Evolutionary conservation across 1,140 invertebrate species (phyloP).

Genomic region (Hylyphantes graminicola): DNA sequence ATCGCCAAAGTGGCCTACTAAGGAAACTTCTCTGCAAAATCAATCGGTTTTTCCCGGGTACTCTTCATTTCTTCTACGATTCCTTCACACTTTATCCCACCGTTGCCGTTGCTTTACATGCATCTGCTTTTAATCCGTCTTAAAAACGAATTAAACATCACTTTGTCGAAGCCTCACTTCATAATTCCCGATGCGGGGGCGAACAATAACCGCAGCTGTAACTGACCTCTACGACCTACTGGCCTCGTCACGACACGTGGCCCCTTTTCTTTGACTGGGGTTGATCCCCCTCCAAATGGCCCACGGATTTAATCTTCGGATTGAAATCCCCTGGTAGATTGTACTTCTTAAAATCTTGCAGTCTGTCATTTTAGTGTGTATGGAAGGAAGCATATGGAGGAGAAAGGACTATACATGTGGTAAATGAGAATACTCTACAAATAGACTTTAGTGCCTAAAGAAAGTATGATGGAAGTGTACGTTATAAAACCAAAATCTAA

Average conservation of each 20-base stretch:
- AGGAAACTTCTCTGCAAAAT: too few relatives aligned
- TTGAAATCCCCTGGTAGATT: neutral
- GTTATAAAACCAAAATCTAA: neutral
- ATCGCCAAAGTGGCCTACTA: neutral
- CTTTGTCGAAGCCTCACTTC: neutral
- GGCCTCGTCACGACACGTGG: conserved; percentile 4
- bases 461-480: neutral
- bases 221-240: conserved; percentile 36
- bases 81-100: neutral
- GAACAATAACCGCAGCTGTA: conserved; percentile 5
- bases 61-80: neutral
- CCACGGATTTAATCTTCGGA: conserved; percentile 9
- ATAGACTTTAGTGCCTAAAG: neutral
- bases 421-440: neutral
- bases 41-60: too few relatives aligned
- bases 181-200: neutral
- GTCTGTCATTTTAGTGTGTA: neutral
- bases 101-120: neutral
- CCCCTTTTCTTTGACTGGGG: neutral
- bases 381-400: neutral
- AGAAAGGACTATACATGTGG: neutral
- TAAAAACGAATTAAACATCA: neutral
- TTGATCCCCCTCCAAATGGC: neutral
- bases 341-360: neutral
- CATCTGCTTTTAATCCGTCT: conserved; percentile 24